Evolutionary conservation across 1,140 invertebrate species (phyloP).

Genomic region (Platorchestia sp.): DNA sequence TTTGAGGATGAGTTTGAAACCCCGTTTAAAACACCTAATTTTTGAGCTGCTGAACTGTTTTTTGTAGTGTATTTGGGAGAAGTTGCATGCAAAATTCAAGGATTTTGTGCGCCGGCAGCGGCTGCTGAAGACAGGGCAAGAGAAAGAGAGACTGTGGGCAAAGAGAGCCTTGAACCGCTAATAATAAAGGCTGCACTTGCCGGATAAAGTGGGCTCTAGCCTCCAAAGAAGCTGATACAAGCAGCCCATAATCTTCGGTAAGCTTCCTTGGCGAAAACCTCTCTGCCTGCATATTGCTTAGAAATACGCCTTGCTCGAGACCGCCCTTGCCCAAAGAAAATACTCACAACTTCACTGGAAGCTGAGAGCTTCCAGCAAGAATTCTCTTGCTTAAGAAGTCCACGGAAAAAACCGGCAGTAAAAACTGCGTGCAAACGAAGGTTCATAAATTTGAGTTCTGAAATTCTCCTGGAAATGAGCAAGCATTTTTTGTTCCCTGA

Average conservation of each 20-base stretch:
- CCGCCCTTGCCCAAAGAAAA: neutral
- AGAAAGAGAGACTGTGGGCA: neutral
- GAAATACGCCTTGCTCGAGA: slow-evolving; percentile 41
- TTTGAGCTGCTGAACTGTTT: neutral
- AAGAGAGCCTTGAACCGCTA: slow-evolving; percentile 12
- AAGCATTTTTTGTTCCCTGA: neutral
- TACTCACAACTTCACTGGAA: neutral
- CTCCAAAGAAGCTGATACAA: slow-evolving; percentile 55
- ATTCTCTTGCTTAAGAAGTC: slow-evolving; percentile 14
- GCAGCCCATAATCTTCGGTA: slow-evolving; percentile 50
- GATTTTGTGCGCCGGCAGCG: neutral
- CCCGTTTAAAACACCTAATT: neutral
- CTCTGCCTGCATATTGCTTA: slow-evolving; percentile 54
- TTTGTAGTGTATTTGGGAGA: neutral
- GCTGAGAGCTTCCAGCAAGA: neutral
- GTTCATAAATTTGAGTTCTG: neutral
- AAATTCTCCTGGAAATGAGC: neutral
- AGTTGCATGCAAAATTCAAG: neutral
- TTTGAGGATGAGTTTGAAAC: too few species aligned
- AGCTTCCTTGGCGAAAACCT: slow-evolving; percentile 46
- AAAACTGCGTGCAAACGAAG: neutral
- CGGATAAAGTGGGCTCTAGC: slow-evolving; percentile 27
- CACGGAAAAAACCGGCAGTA: neutral
- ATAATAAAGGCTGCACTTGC: slow-evolving; percentile 33
- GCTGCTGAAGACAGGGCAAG: neutral